phyloP scores from a whole-genome alignment of 2,113 vertebrate species.

The Boleophthalmus pectinirostris region DNA sequence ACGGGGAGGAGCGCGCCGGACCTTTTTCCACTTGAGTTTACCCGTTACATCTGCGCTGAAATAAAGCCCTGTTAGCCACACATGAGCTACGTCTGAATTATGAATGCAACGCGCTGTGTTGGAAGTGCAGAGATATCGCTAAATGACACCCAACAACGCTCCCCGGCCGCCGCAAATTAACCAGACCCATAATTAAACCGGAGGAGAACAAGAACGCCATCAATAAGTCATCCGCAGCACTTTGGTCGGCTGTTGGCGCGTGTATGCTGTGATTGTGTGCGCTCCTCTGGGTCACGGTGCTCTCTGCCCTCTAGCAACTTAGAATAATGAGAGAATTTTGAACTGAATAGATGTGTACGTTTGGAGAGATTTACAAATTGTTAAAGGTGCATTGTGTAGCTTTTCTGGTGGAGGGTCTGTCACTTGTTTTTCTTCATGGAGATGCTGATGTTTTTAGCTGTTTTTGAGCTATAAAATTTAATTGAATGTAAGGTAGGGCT shows the following conservation, averaged over 20 bases:
- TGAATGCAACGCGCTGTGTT: constrained; percentile 68
- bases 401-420: too few relatives aligned
- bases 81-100: constrained; percentile 73
- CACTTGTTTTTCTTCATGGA: too few relatives aligned
- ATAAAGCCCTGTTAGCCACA: constrained; percentile 75
- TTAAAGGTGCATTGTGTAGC: too few relatives aligned
- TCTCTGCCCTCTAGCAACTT: constrained; percentile 28
- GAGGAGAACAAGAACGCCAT: constrained; percentile 67
- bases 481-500: too few relatives aligned
- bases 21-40: constrained; percentile 81
- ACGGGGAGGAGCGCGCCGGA: constrained; percentile 71
- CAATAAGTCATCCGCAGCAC: constrained; percentile 70
- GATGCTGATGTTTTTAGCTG: too few relatives aligned
- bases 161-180: constrained; percentile 63
- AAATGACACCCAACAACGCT: constrained; percentile 71
- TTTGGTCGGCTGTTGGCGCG: constrained; percentile 40
- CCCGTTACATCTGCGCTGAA: constrained; percentile 70
- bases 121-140: constrained; percentile 71
- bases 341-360: not conserved
- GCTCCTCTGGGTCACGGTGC: constrained; percentile 30
- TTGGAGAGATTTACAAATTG: too few relatives aligned
- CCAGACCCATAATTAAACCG: constrained; percentile 72
- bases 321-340: constrained; percentile 32
- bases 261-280: constrained; percentile 41
- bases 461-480: too few relatives aligned